Conservation (phyloP, 2,113 vertebrate genomes). For the Riparia riparia region DNA sequence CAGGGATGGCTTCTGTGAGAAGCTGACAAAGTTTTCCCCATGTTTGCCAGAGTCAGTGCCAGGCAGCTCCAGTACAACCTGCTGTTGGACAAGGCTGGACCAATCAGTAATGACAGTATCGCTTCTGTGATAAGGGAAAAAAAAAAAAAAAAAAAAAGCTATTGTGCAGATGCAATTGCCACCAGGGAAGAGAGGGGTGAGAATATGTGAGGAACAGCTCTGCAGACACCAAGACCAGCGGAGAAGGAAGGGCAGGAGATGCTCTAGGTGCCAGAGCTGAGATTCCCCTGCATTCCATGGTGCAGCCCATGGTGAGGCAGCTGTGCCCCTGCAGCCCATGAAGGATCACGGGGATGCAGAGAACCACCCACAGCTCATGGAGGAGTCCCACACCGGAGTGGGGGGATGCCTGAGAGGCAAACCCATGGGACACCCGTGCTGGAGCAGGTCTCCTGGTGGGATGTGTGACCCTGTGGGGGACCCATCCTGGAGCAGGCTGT, state of each 20-base stretch:
- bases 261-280: neutral
- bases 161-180: neutral
- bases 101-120: neutral
- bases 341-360: rapidly evolving
- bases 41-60: neutral
- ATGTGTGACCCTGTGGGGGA: no score
- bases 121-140: neutral
- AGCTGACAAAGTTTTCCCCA: neutral
- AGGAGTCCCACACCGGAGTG: rapidly evolving
- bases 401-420: neutral
- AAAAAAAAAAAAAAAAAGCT: neutral
- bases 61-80: neutral
- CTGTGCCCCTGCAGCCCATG: neutral
- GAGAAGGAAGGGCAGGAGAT: neutral
- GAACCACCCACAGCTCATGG: rapidly evolving
- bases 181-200: neutral
- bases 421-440: neutral
- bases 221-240: neutral
- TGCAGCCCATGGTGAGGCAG: neutral
- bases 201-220: neutral
- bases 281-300: rapidly evolving
- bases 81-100: rapidly evolving
- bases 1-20: neutral
- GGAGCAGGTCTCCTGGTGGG: neutral
- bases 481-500: neutral